These are phyloP conservation scores for Meda fulgida DNA, from an alignment of 2,797 vertebrate genomes.

Conservation along the genomic window DNA sequence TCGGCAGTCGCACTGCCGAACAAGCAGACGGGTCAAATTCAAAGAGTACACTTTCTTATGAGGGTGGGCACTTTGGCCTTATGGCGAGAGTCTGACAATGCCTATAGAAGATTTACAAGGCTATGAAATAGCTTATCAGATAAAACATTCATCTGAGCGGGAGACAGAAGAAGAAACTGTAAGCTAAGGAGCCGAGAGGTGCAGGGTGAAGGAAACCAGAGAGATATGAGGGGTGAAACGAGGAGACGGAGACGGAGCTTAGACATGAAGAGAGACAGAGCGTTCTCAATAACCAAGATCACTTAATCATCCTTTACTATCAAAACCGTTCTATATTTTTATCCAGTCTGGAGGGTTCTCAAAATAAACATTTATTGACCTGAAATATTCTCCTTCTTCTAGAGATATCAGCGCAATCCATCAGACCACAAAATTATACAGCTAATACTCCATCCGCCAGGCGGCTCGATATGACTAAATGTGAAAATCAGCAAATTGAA, in stretches of 20 bases:
- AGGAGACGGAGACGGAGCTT: not conserved
- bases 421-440: constrained; percentile 81
- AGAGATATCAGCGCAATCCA: constrained; percentile 69
- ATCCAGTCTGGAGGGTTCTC: constrained; percentile 66
- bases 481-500: constrained; percentile 71
- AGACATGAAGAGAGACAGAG: not conserved
- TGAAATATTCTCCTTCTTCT: constrained; percentile 64
- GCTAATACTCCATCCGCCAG: constrained; percentile 72
- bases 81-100: constrained; percentile 57
- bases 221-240: not conserved
- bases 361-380: constrained; percentile 75
- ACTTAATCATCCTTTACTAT: constrained; percentile 63
- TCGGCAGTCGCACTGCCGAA: constrained; percentile 48
- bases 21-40: constrained; percentile 54
- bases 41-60: constrained; percentile 61
- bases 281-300: constrained; percentile 25
- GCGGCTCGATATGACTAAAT: constrained; percentile 67
- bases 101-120: constrained; percentile 65
- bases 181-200: constrained; percentile 8
- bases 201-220: constrained; percentile 26
- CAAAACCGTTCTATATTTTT: constrained; percentile 43
- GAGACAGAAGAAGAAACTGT: constrained; percentile 32
- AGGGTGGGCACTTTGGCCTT: constrained; percentile 55
- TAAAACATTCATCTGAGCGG: constrained; percentile 43
- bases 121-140: constrained; percentile 59